Evolutionary conservation across 2,888 invertebrate species (phyloP).

Genomic region (Brachylomia viminalis): DNA sequence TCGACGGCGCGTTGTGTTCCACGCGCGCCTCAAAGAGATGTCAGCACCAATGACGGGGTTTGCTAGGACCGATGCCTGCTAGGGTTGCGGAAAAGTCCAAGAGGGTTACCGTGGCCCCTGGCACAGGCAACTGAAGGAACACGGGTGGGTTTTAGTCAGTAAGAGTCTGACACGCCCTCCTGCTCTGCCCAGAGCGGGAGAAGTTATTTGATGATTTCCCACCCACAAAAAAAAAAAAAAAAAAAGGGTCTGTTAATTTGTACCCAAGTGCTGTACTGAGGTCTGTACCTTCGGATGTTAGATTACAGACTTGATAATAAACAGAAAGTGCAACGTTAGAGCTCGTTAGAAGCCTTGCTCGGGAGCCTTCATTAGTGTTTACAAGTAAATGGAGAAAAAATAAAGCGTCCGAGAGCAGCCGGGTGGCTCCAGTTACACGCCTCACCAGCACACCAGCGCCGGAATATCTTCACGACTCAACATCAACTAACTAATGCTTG

Average conservation of each 20-base stretch:
- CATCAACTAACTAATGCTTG: constrained; percentile 77
- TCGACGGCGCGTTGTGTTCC: too few relatives aligned
- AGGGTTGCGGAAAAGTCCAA: too few relatives aligned
- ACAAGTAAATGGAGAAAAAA: constrained; percentile 81
- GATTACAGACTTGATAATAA: constrained; percentile 84
- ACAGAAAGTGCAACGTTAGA: constrained; percentile 80
- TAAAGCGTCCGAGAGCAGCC: constrained; percentile 69
- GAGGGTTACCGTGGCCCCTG: too few relatives aligned
- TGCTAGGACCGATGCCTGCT: too few relatives aligned
- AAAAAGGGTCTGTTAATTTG: constrained; percentile 44
- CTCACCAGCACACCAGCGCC: constrained; percentile 41
- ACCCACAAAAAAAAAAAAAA: too few relatives aligned
- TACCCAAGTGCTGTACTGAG: constrained; percentile 40
- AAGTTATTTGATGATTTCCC: too few relatives aligned
- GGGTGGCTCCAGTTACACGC: constrained; percentile 63
- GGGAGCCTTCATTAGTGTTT: constrained; percentile 85
- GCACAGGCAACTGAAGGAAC: too few relatives aligned
- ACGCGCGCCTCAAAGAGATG: too few relatives aligned
- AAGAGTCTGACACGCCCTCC: too few relatives aligned
- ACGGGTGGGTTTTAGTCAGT: too few relatives aligned
- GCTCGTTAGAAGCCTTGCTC: constrained; percentile 82
- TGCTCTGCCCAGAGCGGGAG: too few relatives aligned
- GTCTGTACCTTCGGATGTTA: constrained; percentile 67
- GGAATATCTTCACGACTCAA: constrained; percentile 37
- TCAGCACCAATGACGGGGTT: too few relatives aligned